Conservation (phyloP, 2,888 invertebrate species). For the Diploptera punctata region DNA sequence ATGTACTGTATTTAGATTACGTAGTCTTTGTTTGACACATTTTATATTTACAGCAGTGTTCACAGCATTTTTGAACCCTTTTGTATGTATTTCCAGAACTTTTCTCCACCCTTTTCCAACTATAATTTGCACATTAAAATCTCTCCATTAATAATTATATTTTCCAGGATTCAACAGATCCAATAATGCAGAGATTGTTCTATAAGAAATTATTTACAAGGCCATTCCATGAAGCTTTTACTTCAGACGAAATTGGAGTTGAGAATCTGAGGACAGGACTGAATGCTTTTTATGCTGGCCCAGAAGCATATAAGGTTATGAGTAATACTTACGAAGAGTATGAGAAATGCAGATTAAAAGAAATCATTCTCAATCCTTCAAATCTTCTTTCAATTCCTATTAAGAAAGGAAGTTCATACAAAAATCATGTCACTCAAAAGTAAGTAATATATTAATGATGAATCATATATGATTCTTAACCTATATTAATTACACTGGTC, state of each 20-base stretch:
- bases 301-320: slow-evolving; percentile 12
- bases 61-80: too few relatives aligned
- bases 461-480: too few relatives aligned
- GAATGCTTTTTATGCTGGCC: slow-evolving; percentile 18
- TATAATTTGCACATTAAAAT: too few relatives aligned
- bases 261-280: neutral
- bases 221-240: neutral
- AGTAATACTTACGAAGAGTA: slow-evolving; percentile 16
- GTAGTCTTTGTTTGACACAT: too few relatives aligned
- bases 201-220: neutral
- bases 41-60: too few relatives aligned
- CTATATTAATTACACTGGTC: too few relatives aligned
- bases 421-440: neutral
- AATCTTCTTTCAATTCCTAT: neutral
- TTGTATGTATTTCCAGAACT: too few relatives aligned
- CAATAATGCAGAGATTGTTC: neutral
- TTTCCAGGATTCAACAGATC: slow-evolving; percentile 2
- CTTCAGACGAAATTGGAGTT: neutral
- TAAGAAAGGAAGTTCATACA: neutral
- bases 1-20: too few relatives aligned
- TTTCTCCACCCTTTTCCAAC: too few relatives aligned
- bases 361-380: neutral
- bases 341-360: slow-evolving; percentile 26
- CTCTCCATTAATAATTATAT: too few relatives aligned
- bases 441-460: too few relatives aligned